Percentiles rank a stretch among this genome's conserved stretches.
These are phyloP conservation scores for Nomada hirtipes DNA, from an alignment of 2,888 invertebrate genomes.

Conservation along the genomic window DNA sequence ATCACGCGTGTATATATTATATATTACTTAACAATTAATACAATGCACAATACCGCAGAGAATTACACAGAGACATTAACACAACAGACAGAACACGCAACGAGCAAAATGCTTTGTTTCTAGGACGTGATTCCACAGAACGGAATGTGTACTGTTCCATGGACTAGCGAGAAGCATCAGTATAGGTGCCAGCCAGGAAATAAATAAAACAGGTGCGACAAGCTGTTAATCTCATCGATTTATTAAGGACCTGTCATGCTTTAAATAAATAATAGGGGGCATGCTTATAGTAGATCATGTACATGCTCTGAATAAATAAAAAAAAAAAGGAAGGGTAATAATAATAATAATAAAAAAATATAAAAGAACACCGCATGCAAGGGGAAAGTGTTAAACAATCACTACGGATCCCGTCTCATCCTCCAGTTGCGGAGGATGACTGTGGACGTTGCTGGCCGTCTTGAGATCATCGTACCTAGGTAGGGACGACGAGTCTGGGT, in stretches of 20 bases:
- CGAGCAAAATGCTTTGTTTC: conserved; percentile 29
- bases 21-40: conserved; percentile 57
- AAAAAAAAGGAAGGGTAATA: conserved; percentile 51
- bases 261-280: conserved; percentile 81
- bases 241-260: conserved; percentile 82
- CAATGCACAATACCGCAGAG: conserved; percentile 59
- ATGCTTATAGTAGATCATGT: conserved; percentile 79
- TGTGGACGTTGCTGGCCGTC: conserved; percentile 82
- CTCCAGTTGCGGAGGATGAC: conserved; percentile 81
- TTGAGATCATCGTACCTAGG: conserved; percentile 85
- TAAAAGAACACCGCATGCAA: conserved; percentile 67
- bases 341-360: conserved; percentile 18
- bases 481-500: conserved; percentile 76
- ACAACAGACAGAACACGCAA: conserved; percentile 26
- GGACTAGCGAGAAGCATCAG: conserved; percentile 73
- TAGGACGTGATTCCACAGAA: conserved; percentile 42
- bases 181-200: conserved; percentile 76
- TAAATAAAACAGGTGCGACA: conserved; percentile 82
- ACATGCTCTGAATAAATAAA: conserved; percentile 83
- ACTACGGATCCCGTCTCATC: conserved; percentile 84
- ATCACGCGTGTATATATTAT: conserved; percentile 14
- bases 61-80: conserved; percentile 42
- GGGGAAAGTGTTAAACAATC: conserved; percentile 79
- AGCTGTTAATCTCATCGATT: conserved; percentile 82
- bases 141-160: conserved; percentile 42